Conservation (phyloP, 2,888 invertebrate genomes). For the Trachelus tabidus region DNA sequence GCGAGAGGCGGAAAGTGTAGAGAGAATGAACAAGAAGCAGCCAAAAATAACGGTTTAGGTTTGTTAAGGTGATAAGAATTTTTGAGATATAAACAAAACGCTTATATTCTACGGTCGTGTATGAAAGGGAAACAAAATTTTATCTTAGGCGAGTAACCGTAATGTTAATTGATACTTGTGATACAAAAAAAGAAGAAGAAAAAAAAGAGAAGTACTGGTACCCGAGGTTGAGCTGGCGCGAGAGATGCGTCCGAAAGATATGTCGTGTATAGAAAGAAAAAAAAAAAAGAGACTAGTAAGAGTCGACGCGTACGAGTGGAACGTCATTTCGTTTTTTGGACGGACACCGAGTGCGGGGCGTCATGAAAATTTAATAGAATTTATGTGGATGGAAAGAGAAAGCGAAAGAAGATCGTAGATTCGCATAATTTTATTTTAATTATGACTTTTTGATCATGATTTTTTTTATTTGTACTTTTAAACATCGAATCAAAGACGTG, state of each 20-base stretch:
- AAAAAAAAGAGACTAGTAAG: neutral
- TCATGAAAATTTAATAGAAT: neutral
- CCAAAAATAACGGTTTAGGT: constrained; percentile 11
- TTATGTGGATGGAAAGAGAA: neutral
- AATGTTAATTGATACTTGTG: constrained; percentile 52
- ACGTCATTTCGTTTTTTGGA: constrained; percentile 1
- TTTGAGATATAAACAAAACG: constrained; percentile 52
- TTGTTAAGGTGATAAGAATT: constrained; percentile 13
- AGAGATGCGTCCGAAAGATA: constrained; percentile 34
- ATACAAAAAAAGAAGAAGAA: constrained; percentile 36
- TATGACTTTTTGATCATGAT: no score
- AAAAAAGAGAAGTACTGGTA: neutral
- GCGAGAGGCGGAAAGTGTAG: constrained; percentile 13
- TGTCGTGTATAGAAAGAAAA: neutral
- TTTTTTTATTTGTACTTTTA: neutral
- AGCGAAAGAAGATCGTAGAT: neutral
- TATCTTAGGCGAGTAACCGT: constrained; percentile 44
- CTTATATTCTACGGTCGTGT: constrained; percentile 55
- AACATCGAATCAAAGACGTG: neutral
- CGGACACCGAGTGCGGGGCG: neutral
- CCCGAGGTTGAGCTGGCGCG: neutral
- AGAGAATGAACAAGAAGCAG: constrained; percentile 14
- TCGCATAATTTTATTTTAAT: neutral
- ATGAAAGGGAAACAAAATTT: constrained; percentile 49
- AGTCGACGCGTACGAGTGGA: constrained; percentile 4